Evolutionary conservation across 2,113 vertebrate species (phyloP).

Genomic region (Lota lota): DNA sequence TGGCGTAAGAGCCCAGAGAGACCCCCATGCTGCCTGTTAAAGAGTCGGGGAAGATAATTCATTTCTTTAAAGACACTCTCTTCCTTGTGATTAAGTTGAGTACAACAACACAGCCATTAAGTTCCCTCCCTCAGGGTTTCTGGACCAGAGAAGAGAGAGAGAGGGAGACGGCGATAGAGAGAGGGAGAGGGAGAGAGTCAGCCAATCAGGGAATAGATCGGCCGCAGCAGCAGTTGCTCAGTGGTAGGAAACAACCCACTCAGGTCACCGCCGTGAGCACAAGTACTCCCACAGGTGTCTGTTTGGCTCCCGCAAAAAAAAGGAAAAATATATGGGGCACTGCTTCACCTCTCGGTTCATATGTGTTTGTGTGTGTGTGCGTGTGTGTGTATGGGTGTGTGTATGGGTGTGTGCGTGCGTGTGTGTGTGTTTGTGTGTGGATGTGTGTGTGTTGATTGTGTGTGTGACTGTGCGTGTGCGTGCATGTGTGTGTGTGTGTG

Average conservation of each 20-base stretch:
- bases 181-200: background rate
- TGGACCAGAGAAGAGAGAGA: slow-evolving; percentile 55
- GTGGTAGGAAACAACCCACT: slow-evolving; percentile 40
- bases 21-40: background rate
- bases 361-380: background rate
- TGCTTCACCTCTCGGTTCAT: too few relatives aligned
- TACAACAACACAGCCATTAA: slow-evolving; percentile 31
- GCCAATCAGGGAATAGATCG: slow-evolving; percentile 57
- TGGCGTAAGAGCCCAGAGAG: too few relatives aligned
- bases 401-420: background rate
- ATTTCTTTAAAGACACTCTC: slow-evolving; percentile 32
- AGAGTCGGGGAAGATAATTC: slow-evolving; percentile 31
- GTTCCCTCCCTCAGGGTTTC: slow-evolving; percentile 39
- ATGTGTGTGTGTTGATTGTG: slow-evolving; percentile 14
- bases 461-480: background rate
- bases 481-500: background rate
- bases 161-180: too few relatives aligned
- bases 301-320: too few relatives aligned
- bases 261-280: slow-evolving; percentile 61
- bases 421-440: slow-evolving; percentile 63
- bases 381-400: slow-evolving; percentile 3
- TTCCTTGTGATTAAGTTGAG: slow-evolving; percentile 42
- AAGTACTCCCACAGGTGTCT: slow-evolving; percentile 55
- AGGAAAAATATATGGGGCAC: too few relatives aligned
- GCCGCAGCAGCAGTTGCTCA: slow-evolving; percentile 43